Evolutionary conservation across 1,140 invertebrate genomes (phyloP).

Genomic region (Bombus breviceps): DNA sequence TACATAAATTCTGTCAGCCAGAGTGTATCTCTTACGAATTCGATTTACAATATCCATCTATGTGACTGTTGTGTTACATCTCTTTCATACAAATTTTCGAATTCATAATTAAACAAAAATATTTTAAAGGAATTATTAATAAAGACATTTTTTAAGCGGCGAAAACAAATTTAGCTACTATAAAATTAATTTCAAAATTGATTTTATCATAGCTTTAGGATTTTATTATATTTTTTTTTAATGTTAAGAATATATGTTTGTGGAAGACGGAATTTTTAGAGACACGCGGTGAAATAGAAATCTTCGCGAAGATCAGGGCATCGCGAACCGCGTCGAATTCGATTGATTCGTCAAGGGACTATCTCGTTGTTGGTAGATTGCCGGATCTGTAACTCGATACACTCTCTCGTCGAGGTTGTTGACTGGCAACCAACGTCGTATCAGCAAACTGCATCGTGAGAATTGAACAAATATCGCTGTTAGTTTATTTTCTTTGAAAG

Average conservation of each 20-base stretch:
- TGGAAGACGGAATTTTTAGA: not conserved
- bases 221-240: not conserved
- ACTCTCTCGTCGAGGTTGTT: conserved; percentile 4
- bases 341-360: conserved; percentile 14
- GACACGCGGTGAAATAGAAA: not conserved
- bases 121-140: too few relatives aligned
- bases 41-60: not conserved
- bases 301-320: not conserved
- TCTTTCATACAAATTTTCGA: too few relatives aligned
- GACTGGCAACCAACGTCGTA: not conserved
- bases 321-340: not conserved
- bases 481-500: too few relatives aligned
- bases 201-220: not conserved
- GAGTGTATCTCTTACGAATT: not conserved
- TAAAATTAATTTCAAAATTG: not conserved
- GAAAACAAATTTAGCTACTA: too few relatives aligned
- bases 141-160: too few relatives aligned
- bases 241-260: too few relatives aligned
- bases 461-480: not conserved
- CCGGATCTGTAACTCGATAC: not conserved
- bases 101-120: too few relatives aligned
- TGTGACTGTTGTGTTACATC: too few relatives aligned
- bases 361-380: not conserved
- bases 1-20: not conserved
- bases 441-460: not conserved